Evolutionary conservation across 2,113 vertebrate genomes (phyloP).

Genomic region (Sarotherodon lohbergeri): DNA sequence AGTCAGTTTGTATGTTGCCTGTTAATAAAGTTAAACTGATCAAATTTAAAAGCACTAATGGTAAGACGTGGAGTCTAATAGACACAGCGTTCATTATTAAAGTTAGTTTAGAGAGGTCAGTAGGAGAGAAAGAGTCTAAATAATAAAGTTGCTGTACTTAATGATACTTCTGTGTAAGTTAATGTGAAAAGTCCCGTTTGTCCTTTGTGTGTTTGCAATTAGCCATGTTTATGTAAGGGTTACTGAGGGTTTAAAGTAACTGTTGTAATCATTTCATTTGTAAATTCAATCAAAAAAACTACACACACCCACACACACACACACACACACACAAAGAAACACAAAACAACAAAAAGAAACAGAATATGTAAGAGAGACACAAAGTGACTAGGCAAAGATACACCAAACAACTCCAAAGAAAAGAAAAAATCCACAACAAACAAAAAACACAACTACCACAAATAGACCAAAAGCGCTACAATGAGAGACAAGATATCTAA

Average conservation of each 20-base stretch:
- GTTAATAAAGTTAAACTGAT: neutral
- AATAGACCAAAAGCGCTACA: fast-evolving
- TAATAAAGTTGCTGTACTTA: neutral
- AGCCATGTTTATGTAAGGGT: neutral
- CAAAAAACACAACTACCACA: neutral
- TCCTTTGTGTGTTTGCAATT: neutral
- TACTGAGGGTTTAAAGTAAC: neutral
- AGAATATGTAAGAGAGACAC: no score
- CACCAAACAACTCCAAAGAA: no score
- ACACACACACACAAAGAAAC: no score
- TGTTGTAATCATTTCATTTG: neutral
- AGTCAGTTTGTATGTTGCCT: neutral
- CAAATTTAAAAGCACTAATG: neutral
- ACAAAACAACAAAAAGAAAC: no score
- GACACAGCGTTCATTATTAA: neutral
- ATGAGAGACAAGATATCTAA: neutral
- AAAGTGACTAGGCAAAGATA: no score
- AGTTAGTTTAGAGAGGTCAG: neutral
- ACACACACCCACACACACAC: no score
- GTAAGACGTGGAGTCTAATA: neutral
- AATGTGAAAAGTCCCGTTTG: fast-evolving
- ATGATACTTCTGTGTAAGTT: neutral
- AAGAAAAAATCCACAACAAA: no score
- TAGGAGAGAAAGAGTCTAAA: neutral
- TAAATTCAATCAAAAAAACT: fast-evolving